Evolutionary conservation across 2,113 vertebrate species (phyloP).

Genomic region (Engystomops pustulosus): DNA sequence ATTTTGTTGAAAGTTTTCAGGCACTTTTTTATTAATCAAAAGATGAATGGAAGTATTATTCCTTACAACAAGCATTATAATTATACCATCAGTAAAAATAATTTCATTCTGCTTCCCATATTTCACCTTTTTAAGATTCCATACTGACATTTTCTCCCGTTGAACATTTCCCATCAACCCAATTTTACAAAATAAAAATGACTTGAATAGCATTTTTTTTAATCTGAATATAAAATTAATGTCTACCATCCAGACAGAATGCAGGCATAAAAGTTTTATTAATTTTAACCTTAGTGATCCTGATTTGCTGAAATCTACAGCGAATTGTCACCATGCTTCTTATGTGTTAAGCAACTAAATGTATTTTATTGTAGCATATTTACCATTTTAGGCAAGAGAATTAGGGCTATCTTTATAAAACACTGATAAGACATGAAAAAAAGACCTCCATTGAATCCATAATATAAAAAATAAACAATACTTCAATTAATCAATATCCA

Average conservation of each 20-base stretch:
- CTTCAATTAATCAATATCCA: too few relatives aligned
- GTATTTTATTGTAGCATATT: too few relatives aligned
- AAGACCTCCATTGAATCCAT: too few relatives aligned
- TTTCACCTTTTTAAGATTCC: constrained; percentile 50
- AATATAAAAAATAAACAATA: too few relatives aligned
- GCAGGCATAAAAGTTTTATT: constrained; percentile 20
- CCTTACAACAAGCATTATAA: constrained; percentile 25
- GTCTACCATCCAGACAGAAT: constrained; percentile 6
- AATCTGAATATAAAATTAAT: constrained; percentile 31
- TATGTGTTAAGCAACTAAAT: neutral
- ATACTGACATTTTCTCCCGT: constrained; percentile 36
- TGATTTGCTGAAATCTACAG: constrained; percentile 7
- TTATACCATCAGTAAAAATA: constrained; percentile 23
- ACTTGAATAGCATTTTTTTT: constrained; percentile 20
- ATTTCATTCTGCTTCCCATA: constrained; percentile 20
- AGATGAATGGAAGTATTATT: constrained; percentile 25
- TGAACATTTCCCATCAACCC: constrained; percentile 24
- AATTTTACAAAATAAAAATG: constrained; percentile 14
- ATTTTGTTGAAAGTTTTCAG: constrained; percentile 23
- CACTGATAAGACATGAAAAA: neutral
- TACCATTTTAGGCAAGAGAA: neutral
- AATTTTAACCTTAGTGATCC: constrained; percentile 23
- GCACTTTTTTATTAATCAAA: neutral
- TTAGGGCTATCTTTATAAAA: neutral
- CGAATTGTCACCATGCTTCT: neutral